Evolutionary conservation across 2,113 vertebrate genomes (phyloP).

Genomic region (Carollia perspicillata): DNA sequence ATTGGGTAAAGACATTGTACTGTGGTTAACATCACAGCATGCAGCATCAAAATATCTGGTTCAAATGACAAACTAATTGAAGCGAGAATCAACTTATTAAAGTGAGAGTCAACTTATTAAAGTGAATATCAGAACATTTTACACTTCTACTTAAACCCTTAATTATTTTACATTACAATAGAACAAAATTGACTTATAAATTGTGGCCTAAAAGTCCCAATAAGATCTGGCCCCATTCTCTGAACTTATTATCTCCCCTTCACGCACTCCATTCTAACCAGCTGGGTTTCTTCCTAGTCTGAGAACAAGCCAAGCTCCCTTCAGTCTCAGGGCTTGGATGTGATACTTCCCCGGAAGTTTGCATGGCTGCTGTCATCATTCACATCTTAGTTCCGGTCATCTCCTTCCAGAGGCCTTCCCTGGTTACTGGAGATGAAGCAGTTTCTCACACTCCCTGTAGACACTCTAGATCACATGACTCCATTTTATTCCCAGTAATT

Average conservation of each 20-base stretch:
- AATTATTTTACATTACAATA: not conserved
- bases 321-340: not conserved
- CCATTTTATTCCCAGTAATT: not conserved
- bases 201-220: not conserved
- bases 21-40: not conserved
- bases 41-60: not conserved
- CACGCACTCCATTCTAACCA: not conserved
- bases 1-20: not conserved
- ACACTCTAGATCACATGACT: not conserved
- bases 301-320: not conserved
- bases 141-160: not conserved
- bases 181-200: not conserved
- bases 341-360: not conserved
- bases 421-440: not conserved
- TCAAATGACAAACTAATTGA: constrained; percentile 12
- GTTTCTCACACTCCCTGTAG: not conserved
- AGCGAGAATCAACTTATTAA: not conserved
- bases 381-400: not conserved
- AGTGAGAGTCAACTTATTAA: no score
- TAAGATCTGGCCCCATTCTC: not conserved
- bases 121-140: not conserved
- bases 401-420: not conserved
- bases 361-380: not conserved
- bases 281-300: not conserved
- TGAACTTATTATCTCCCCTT: not conserved